phyloP scores from a whole-genome alignment of 2,113 vertebrate genomes.

The Macquaria ambigua region DNA sequence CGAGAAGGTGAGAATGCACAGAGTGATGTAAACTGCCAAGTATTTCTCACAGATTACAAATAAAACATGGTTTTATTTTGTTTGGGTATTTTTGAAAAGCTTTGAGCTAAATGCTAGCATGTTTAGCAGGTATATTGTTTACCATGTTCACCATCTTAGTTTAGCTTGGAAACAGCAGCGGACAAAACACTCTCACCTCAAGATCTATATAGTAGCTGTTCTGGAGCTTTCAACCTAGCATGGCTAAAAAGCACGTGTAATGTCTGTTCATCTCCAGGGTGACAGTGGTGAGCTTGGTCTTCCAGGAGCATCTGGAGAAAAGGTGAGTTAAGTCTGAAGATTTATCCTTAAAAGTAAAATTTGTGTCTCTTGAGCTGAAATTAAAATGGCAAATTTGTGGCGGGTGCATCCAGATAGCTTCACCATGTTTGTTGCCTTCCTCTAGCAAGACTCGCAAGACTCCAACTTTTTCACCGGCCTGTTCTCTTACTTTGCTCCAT shows the following conservation, averaged over 20 bases:
- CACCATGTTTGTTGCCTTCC: constrained; percentile 63
- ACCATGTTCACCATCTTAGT: too few relatives aligned
- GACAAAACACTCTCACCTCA: too few relatives aligned
- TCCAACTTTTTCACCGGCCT: constrained; percentile 69
- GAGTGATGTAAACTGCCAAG: not conserved
- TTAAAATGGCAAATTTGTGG: constrained; percentile 21
- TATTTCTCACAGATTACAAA: not conserved
- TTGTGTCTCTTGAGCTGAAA: not conserved
- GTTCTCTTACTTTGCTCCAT: constrained; percentile 74
- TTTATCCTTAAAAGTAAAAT: not conserved
- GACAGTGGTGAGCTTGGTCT: constrained; percentile 84
- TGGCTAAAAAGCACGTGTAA: not conserved
- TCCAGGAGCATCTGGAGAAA: constrained; percentile 85
- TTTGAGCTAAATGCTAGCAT: too few relatives aligned
- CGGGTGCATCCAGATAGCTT: constrained; percentile 20
- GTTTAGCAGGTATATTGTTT: too few relatives aligned
- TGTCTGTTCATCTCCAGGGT: constrained; percentile 80
- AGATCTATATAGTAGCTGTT: too few relatives aligned
- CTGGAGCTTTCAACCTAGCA: too few relatives aligned
- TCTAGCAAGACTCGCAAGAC: constrained; percentile 72
- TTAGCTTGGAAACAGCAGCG: too few relatives aligned
- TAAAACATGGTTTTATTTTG: not conserved
- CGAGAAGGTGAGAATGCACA: constrained; percentile 78
- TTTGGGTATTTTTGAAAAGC: too few relatives aligned
- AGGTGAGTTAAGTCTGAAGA: constrained; percentile 80